These are phyloP conservation scores for Camponotus pennsylvanicus DNA, from an alignment of 1,140 invertebrate species.

Conservation along the genomic window DNA sequence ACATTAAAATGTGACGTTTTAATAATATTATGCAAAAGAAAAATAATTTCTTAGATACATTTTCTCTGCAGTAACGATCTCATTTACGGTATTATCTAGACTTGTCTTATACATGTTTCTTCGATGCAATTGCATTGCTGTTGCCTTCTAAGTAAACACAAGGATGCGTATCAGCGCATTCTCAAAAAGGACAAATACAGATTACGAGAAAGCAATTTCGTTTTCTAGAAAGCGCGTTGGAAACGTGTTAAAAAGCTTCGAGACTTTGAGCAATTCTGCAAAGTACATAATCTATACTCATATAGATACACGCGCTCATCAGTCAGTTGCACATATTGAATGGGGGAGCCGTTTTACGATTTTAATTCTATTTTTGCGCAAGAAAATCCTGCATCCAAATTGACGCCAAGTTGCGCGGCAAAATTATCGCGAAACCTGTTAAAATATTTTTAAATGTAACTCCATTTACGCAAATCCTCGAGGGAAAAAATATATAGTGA, in stretches of 20 bases:
- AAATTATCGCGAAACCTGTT: background rate
- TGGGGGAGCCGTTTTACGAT: background rate
- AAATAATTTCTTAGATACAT: background rate
- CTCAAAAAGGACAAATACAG: background rate
- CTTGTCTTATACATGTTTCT: background rate
- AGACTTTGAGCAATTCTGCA: background rate
- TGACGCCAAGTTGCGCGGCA: background rate
- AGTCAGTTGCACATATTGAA: background rate
- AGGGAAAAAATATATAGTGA: background rate
- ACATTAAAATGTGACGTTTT: background rate
- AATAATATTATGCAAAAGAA: background rate
- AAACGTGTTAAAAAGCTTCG: background rate
- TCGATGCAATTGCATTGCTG: background rate
- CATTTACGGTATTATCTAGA: background rate
- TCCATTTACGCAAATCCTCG: background rate
- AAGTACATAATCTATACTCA: background rate
- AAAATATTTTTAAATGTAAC: background rate
- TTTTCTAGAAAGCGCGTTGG: background rate
- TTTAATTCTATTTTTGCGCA: background rate
- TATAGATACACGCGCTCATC: background rate
- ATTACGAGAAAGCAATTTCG: conserved; percentile 9
- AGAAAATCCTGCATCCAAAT: background rate
- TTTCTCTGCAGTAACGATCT: background rate
- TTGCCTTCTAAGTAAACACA: background rate
- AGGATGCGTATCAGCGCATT: background rate